Evolutionary conservation across 2,797 vertebrate species (phyloP).

Genomic region (Sebastes hopkinsi): DNA sequence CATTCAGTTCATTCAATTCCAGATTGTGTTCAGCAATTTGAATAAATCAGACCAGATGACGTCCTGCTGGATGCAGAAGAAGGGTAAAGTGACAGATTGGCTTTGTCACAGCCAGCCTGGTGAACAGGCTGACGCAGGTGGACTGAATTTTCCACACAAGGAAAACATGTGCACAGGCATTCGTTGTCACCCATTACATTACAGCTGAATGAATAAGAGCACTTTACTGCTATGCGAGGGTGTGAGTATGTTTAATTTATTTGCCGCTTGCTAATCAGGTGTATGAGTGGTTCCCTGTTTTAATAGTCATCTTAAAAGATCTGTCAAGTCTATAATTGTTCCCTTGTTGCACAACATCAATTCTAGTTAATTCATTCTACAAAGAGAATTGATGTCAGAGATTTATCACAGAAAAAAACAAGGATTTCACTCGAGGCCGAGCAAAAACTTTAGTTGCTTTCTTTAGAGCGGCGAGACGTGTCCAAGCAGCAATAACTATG

Average conservation of each 20-base stretch:
- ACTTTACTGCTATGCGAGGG: not conserved
- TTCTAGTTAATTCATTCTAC: not conserved
- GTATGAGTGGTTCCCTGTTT: too few species aligned
- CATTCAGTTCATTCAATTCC: not conserved
- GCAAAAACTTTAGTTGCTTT: not conserved
- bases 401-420: not conserved
- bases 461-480: constrained; percentile 1
- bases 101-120: not conserved
- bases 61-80: not conserved
- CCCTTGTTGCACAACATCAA: not conserved
- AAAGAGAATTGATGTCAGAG: not conserved
- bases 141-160: not conserved
- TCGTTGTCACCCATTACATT: not conserved
- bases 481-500: constrained; percentile 17
- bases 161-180: not conserved
- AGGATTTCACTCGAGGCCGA: not conserved
- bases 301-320: not conserved
- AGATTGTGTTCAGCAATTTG: not conserved
- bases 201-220: not conserved
- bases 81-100: not conserved
- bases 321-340: not conserved
- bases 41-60: not conserved
- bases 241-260: not conserved
- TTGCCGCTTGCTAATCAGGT: not conserved
- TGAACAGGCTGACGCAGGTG: not conserved